phyloP scores from a whole-genome alignment of 2,113 vertebrate genomes.

The Gobio gobio region DNA sequence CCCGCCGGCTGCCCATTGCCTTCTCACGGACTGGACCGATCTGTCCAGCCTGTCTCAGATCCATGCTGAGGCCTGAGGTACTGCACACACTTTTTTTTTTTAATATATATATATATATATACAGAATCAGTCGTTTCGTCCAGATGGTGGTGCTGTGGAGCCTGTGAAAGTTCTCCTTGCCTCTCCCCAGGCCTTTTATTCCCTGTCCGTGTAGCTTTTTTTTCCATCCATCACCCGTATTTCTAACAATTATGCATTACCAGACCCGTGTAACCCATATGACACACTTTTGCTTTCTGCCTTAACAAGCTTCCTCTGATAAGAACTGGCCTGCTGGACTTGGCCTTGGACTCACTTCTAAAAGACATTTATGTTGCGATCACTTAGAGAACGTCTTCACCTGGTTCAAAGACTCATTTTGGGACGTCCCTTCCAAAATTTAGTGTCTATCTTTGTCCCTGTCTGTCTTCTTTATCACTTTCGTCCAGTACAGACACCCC shows the following conservation, averaged over 20 bases:
- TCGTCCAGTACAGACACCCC: conserved; percentile 63
- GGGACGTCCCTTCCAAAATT: background rate
- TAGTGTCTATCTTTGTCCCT: conserved; percentile 42
- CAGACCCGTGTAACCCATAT: background rate
- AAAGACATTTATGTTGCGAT: background rate
- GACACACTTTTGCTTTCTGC: background rate
- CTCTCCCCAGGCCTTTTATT: conserved; percentile 15
- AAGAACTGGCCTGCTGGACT: background rate
- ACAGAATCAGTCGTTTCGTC: conserved; percentile 58
- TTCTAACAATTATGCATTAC: background rate
- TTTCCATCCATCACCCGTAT: background rate
- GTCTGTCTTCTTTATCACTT: conserved; percentile 66
- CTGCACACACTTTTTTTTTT: background rate
- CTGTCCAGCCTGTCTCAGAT: conserved; percentile 87
- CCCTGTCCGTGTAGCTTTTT: background rate
- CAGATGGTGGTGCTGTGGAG: conserved; percentile 82
- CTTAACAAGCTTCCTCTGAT: conserved; percentile 8
- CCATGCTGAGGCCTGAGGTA: conserved; percentile 89
- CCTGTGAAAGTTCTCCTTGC: conserved; percentile 50
- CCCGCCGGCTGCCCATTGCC: conserved; percentile 83
- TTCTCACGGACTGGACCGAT: conserved; percentile 89
- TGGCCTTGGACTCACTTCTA: background rate
- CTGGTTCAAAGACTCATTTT: background rate
- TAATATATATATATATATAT: background rate
- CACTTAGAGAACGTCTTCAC: background rate